Conservation (phyloP, 2,113 vertebrate genomes). For the Guaruba guarouba region DNA sequence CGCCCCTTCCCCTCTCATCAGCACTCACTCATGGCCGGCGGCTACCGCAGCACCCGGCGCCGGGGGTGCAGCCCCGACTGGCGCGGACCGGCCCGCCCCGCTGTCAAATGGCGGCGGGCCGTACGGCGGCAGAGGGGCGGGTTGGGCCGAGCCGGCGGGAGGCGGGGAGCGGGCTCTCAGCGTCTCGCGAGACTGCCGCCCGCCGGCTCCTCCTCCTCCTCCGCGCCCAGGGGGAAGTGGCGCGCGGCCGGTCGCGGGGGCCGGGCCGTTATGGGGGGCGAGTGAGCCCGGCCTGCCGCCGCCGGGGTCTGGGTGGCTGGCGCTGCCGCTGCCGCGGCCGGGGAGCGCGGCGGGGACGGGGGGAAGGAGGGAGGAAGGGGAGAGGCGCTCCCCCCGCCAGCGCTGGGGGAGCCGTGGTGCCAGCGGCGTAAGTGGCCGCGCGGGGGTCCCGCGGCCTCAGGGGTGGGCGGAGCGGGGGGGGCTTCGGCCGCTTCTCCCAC, state of each 20-base stretch:
- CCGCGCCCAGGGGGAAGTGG: neutral
- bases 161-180: neutral
- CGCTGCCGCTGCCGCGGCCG: neutral
- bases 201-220: too few species aligned
- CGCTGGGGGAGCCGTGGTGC: neutral
- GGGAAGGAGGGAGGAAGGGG: neutral
- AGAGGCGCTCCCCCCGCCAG: conserved; percentile 18
- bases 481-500: conserved; percentile 14
- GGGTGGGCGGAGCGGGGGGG: conserved; percentile 5
- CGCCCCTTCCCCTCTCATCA: neutral
- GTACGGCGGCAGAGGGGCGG: too few species aligned
- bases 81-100: neutral
- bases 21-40: neutral
- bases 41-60: neutral
- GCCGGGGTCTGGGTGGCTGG: neutral
- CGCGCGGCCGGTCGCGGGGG: neutral
- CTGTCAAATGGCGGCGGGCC: neutral
- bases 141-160: neutral
- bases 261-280: neutral
- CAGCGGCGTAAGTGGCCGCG: neutral
- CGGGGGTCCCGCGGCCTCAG: neutral
- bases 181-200: neutral
- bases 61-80: neutral
- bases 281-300: neutral
- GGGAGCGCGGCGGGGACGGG: neutral